Conservation (phyloP, 2,797 vertebrate species). For the Acipenser transmontanus region DNA sequence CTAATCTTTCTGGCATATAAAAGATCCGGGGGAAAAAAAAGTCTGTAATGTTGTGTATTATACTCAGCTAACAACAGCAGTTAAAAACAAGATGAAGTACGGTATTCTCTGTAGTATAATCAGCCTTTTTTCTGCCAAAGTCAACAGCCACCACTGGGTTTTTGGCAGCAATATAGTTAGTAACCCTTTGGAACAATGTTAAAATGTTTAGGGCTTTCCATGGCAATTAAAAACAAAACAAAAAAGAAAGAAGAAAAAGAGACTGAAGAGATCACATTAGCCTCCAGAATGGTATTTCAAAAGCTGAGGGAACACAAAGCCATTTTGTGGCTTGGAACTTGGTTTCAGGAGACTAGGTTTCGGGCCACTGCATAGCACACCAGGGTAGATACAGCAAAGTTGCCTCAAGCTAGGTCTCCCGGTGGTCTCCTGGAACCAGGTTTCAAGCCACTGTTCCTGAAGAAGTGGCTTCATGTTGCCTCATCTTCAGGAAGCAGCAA, state of each 20-base stretch:
- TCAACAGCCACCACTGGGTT: slow-evolving; percentile 34
- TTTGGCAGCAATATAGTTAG: slow-evolving; percentile 40
- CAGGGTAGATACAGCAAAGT: too few relatives aligned
- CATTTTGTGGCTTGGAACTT: background rate
- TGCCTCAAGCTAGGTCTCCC: too few relatives aligned
- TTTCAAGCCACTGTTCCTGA: too few relatives aligned
- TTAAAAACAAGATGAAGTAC: slow-evolving; percentile 14
- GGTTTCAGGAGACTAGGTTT: background rate
- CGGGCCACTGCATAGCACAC: too few relatives aligned
- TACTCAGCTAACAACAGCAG: slow-evolving; percentile 22
- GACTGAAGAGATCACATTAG: background rate
- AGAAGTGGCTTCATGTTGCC: too few relatives aligned
- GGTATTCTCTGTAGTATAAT: slow-evolving; percentile 16
- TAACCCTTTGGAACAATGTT: background rate
- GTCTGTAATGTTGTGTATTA: background rate
- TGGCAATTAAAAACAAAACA: background rate
- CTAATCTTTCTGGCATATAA: too few relatives aligned
- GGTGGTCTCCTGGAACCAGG: too few relatives aligned
- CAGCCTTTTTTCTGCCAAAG: slow-evolving; percentile 19
- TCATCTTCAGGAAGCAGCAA: too few relatives aligned
- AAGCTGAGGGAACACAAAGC: background rate
- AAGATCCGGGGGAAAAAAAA: too few relatives aligned
- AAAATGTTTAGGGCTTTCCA: background rate
- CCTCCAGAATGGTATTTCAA: background rate
- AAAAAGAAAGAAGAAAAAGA: background rate